phyloP scores from a whole-genome alignment of 1,140 invertebrate species.

The Danaus plexippus region DNA sequence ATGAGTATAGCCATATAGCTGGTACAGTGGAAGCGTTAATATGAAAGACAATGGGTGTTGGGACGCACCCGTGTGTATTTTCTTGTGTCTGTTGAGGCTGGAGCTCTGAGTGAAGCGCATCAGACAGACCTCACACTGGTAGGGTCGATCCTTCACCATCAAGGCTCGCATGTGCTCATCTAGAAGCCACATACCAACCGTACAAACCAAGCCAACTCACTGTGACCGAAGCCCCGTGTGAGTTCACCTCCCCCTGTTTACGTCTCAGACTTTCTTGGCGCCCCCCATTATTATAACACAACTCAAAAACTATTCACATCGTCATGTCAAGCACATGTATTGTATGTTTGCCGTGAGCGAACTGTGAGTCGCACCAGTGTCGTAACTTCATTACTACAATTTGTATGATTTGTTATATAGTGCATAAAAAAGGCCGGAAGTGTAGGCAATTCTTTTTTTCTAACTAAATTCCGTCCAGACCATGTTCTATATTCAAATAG shows the following conservation, averaged over 20 bases:
- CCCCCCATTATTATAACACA: slow-evolving; percentile 27
- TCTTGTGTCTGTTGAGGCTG: slow-evolving; percentile 86
- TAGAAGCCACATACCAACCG: slow-evolving; percentile 60
- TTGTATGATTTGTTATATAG: slow-evolving; percentile 18
- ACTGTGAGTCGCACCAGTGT: slow-evolving; percentile 56
- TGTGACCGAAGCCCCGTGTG: slow-evolving; percentile 32
- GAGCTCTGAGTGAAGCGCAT: slow-evolving; percentile 85
- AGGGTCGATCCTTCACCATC: slow-evolving; percentile 78
- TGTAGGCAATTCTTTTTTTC: slow-evolving; percentile 8
- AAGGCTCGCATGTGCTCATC: slow-evolving; percentile 72
- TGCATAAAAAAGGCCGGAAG: slow-evolving; percentile 10
- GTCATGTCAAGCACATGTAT: slow-evolving; percentile 60
- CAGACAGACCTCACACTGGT: slow-evolving; percentile 82
- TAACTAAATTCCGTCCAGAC: slow-evolving; percentile 38
- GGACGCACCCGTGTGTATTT: slow-evolving; percentile 82
- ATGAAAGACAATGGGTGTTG: slow-evolving; percentile 17
- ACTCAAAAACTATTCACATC: slow-evolving; percentile 72
- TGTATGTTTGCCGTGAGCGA: slow-evolving; percentile 35
- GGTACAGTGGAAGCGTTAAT: no score
- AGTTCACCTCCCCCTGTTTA: slow-evolving; percentile 66
- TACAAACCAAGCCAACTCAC: slow-evolving; percentile 27
- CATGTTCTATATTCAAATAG: slow-evolving; percentile 17
- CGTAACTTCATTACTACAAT: slow-evolving; percentile 25
- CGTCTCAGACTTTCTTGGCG: slow-evolving; percentile 22
- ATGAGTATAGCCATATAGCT: no score